These are phyloP conservation scores for Sus scrofa DNA, from an alignment of 2,113 vertebrate genomes.

Conservation along the genomic window DNA sequence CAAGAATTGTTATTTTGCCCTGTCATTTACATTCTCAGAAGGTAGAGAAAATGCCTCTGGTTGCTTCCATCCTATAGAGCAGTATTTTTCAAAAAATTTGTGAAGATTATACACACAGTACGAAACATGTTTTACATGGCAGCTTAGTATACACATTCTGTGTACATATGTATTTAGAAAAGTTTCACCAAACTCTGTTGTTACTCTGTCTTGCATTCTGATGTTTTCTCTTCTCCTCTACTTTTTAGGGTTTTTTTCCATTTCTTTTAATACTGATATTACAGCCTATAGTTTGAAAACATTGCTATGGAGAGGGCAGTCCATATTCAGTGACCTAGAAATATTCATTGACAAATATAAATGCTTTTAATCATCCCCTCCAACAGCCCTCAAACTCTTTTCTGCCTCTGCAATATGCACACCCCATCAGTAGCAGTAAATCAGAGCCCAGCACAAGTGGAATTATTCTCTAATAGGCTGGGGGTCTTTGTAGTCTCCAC, in stretches of 20 bases:
- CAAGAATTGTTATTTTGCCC: background rate
- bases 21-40: background rate
- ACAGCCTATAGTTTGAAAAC: background rate
- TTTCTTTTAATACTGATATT: background rate
- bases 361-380: background rate
- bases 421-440: slow-evolving; percentile 27
- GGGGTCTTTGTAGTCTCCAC: slow-evolving; percentile 69
- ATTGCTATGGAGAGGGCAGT: background rate
- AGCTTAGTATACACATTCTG: background rate
- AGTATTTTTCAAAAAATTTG: background rate
- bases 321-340: background rate
- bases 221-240: background rate
- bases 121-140: background rate
- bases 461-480: slow-evolving; percentile 69
- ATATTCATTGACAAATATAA: background rate
- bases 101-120: background rate
- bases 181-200: background rate
- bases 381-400: background rate
- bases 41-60: background rate
- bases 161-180: background rate
- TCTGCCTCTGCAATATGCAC: background rate
- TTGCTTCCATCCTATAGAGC: background rate
- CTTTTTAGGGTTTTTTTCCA: background rate
- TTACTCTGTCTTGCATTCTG: background rate
- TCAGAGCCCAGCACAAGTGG: slow-evolving; percentile 61